Evolutionary conservation across 2,113 vertebrate genomes (phyloP), one percentile per base, ranked within the genome.

Genomic region (Oxygymnocypris stewartii): DNA sequence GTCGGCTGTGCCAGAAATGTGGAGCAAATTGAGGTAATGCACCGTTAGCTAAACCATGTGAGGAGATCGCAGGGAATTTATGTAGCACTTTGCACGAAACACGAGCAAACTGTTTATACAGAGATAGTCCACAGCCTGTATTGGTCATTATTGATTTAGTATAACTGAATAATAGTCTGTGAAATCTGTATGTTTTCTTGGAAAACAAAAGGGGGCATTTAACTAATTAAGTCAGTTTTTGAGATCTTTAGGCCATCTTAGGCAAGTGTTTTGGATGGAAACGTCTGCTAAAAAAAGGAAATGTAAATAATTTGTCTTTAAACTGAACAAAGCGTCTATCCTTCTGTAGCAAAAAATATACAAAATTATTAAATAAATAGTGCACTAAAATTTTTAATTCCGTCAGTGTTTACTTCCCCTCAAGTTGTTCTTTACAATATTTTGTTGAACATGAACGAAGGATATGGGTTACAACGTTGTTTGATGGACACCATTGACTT

Each of bases 1-100:
- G 91, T 96, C 91, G 96, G 96, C 44, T 97, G 97, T 49, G 96
- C 96, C 25, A 93, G 96, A 87, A 95, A 93, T 77, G 93, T 97
- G 59, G 92, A 95, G 13, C 96, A 95, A 90, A 95, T 97, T 76
- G 92, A 97, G 96, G 96, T 97, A 61, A 59, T 37, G 4, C 28
- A 65, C 28, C 28, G 28, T 37, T 71, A 71, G 28, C 28, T 37
- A 71, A 3, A 18, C 2, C 2, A 2, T 35, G 31, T 69, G 31
- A 35, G 7, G 65, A 69, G 7, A 47, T 61, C n/a, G 23, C 23
- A 25, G 23, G 59, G 25, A 25, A 11, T 63, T 63, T 13, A 63
- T 25, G n/a, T 3, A 54, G n/a, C 23, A 8, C 20, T 20, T 61
- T 23, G 9, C 8, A 61, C 57, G 23, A 61, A 8, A 61, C 23